Conservation (phyloP, 2,113 vertebrate species). For the Octodon degus region DNA sequence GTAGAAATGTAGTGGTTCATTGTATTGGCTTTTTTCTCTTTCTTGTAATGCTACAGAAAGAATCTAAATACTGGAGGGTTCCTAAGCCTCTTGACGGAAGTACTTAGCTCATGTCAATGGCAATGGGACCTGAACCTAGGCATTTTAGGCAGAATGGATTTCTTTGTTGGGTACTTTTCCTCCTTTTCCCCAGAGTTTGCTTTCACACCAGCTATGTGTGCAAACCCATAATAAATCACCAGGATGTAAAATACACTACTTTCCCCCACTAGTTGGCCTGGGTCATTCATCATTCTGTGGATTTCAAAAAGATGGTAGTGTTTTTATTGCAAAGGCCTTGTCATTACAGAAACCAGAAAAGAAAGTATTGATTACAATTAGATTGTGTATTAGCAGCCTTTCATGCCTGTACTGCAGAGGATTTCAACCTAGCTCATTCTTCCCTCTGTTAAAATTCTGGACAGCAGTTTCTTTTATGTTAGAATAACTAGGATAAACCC, state of each 20-base stretch:
- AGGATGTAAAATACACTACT: conserved; percentile 83
- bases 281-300: conserved; percentile 80
- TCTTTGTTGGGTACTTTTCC: conserved; percentile 70
- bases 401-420: conserved; percentile 73
- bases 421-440: conserved; percentile 71
- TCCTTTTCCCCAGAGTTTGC: conserved; percentile 52
- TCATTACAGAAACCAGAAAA: conserved; percentile 84
- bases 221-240: conserved; percentile 81
- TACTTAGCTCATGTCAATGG: conserved; percentile 57
- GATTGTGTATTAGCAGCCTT: conserved; percentile 80
- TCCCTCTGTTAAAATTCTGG: conserved; percentile 74
- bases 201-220: conserved; percentile 76
- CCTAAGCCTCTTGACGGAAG: conserved; percentile 50
- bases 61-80: conserved; percentile 57
- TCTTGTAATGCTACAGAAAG: conserved; percentile 33
- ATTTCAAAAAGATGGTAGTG: conserved; percentile 86
- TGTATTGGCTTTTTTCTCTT: conserved; percentile 52
- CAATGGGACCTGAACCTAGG: background rate
- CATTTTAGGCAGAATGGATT: conserved; percentile 54
- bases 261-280: conserved; percentile 64
- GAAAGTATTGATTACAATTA: conserved; percentile 85
- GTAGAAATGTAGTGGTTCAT: conserved; percentile 43
- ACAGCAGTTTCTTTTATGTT: conserved; percentile 75
- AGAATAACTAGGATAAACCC: conserved; percentile 84
- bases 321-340: conserved; percentile 84